Conservation (phyloP, 2,888 invertebrate genomes). For the Amphimallon solstitiale region DNA sequence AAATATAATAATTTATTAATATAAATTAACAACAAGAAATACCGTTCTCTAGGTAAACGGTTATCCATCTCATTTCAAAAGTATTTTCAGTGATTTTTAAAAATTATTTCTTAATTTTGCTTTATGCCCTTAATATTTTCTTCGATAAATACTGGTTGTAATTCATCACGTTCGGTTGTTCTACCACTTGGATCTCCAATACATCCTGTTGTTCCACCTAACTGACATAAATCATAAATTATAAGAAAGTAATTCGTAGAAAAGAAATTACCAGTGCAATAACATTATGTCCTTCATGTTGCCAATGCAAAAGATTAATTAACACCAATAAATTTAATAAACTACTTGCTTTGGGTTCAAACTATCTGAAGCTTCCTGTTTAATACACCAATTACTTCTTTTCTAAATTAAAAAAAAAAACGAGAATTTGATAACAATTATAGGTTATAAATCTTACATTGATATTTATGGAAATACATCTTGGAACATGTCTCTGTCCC, state of each 20-base stretch:
- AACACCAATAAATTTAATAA: slow-evolving; percentile 96
- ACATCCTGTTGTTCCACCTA: slow-evolving; percentile 95
- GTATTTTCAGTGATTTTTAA: slow-evolving; percentile 84
- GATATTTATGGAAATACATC: slow-evolving; percentile 82
- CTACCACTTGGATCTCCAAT: slow-evolving; percentile 97
- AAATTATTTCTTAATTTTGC: slow-evolving; percentile 78
- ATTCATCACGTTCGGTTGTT: slow-evolving; percentile 76
- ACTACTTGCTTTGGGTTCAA: slow-evolving; percentile 97
- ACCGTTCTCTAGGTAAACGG: slow-evolving; percentile 32
- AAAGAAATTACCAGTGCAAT: slow-evolving; percentile 83
- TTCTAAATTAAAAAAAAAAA: slow-evolving; percentile 64
- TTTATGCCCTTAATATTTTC: slow-evolving; percentile 76
- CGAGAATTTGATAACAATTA: slow-evolving; percentile 15
- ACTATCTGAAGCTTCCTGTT: slow-evolving; percentile 76
- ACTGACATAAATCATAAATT: slow-evolving; percentile 61
- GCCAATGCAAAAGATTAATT: slow-evolving; percentile 90
- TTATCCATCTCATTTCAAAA: slow-evolving; percentile 70
- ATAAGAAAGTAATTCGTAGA: neutral
- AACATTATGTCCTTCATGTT: slow-evolving; percentile 87
- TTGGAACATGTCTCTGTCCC: slow-evolving; percentile 81
- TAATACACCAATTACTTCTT: slow-evolving; percentile 72
- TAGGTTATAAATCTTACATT: slow-evolving; percentile 67
- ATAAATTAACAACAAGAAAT: slow-evolving; percentile 4
- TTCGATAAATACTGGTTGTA: slow-evolving; percentile 70
- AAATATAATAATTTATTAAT: no score